Percentiles rank a stretch among this genome's conserved stretches.
These are phyloP conservation scores for Madoqua kirkii DNA, from an alignment of 2,113 vertebrate species.

Conservation along the genomic window DNA sequence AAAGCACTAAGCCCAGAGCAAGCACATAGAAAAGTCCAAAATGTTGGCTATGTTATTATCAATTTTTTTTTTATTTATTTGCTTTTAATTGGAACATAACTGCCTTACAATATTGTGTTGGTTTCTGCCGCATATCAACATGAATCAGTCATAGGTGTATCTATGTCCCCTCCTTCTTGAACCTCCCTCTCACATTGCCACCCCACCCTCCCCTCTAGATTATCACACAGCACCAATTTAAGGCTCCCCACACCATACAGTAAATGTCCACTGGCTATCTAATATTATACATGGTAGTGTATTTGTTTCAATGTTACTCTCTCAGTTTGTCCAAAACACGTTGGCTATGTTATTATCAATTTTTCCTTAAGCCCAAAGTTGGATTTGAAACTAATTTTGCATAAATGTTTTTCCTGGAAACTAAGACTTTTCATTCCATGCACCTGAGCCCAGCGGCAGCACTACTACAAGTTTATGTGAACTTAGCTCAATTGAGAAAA, in stretches of 20 bases:
- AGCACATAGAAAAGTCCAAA: neutral
- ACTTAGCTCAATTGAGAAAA: neutral
- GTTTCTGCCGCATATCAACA: neutral
- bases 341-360: fast-evolving
- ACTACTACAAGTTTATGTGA: neutral
- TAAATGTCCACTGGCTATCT: neutral
- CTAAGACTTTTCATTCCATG: neutral
- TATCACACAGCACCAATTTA: neutral
- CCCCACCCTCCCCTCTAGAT: neutral
- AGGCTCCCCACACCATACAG: neutral
- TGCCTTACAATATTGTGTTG: neutral
- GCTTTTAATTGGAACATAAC: neutral
- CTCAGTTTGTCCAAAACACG: neutral
- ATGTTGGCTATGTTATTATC: fast-evolving
- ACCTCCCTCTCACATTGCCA: neutral
- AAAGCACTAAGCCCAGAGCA: neutral
- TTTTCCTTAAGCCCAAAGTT: neutral
- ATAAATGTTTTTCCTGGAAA: neutral
- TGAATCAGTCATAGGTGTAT: neutral
- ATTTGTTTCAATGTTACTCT: neutral
- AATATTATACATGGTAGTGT: neutral
- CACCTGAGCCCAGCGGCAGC: neutral
- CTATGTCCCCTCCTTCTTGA: neutral
- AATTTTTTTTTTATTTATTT: neutral
- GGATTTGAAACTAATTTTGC: neutral